Conservation (phyloP, 2,113 vertebrate genomes). For the Rattus rattus region DNA sequence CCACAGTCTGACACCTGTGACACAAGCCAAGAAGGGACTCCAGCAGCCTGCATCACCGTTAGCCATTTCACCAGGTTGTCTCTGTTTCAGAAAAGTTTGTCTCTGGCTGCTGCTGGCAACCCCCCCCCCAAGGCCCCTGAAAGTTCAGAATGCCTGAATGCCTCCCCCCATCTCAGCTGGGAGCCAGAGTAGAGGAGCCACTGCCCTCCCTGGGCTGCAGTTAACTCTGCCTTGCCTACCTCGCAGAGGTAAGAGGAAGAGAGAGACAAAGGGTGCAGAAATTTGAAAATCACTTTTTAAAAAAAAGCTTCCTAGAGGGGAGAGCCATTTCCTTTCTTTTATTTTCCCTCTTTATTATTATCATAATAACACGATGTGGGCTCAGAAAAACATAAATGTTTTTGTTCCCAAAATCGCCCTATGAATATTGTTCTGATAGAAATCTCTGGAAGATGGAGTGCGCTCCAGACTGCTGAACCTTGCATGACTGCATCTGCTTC, state of each 20-base stretch:
- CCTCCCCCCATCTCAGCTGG: not conserved
- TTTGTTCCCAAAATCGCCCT: constrained; percentile 31
- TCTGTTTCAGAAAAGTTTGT: not conserved
- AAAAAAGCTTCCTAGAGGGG: not conserved
- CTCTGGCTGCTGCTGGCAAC: not conserved
- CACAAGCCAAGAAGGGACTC: not conserved
- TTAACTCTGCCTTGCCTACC: not conserved
- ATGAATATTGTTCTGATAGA: constrained; percentile 18
- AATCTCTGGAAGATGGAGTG: not conserved
- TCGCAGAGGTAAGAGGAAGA: constrained; percentile 14
- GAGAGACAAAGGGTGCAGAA: not conserved
- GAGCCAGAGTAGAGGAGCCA: not conserved
- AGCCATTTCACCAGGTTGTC: not conserved
- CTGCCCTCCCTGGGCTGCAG: not conserved
- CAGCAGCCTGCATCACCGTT: not conserved
- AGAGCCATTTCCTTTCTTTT: constrained; percentile 62
- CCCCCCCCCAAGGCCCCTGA: not conserved
- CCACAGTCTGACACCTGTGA: not conserved
- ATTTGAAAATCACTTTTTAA: not conserved
- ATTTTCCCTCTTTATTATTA: constrained; percentile 49
- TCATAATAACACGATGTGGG: constrained; percentile 42
- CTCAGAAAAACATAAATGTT: not conserved
- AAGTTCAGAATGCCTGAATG: not conserved
- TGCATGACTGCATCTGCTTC: fast-evolving
- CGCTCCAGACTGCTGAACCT: not conserved